Evolutionary conservation across 2,797 vertebrate genomes (phyloP), one percentile per base, ranked within the genome.

Genomic region (Lepilemur septentrionalis): DNA sequence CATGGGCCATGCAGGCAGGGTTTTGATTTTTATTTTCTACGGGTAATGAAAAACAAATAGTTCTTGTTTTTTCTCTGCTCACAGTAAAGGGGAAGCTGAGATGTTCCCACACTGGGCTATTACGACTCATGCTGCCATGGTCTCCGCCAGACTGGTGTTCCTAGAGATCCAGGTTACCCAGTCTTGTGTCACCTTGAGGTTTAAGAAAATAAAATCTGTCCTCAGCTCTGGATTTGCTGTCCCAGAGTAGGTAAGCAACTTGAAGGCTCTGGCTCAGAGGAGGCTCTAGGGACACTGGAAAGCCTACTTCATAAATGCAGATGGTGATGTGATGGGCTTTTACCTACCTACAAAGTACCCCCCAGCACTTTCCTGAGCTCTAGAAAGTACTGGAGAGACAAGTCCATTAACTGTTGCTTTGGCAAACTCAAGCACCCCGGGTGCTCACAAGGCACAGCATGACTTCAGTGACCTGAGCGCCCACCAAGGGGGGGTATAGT

Each of bases 141-240:
- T 10, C 28, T 57, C 38, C 1, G 8, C 72, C 50, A 73, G 25
- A 41, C 41, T 10, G 3, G 25, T 0, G 0, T 7, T 69, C 35
- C 25, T 14, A 1, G 18, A 9, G 25, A 43, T 20, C 2, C 28
- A 8, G 48, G 70, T 50, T 61, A 20, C 48, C 69, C 9, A 4
- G 48, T 4, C 43, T 50, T 25, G 30, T 35, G 18, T 52, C 22
- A 41, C 18, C 32, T 14, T 4, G 12, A 87, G 25, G 50, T 89
- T 69, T 87, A 70, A 67, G 48, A 63, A 87, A 83, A 41, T 38
- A 91, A 89, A 85, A 73, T 28, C 55, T 65, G 32, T 84, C 70
- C 23, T 22, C 10, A 78, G 63, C 8, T 57, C 61, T 35, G 41
- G 65, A 35, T 23, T 8, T 18, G 78, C 52, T 81, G 6, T 41